phyloP scores from a whole-genome alignment of 2,113 vertebrate species.

The Lepisosteus osseus region DNA sequence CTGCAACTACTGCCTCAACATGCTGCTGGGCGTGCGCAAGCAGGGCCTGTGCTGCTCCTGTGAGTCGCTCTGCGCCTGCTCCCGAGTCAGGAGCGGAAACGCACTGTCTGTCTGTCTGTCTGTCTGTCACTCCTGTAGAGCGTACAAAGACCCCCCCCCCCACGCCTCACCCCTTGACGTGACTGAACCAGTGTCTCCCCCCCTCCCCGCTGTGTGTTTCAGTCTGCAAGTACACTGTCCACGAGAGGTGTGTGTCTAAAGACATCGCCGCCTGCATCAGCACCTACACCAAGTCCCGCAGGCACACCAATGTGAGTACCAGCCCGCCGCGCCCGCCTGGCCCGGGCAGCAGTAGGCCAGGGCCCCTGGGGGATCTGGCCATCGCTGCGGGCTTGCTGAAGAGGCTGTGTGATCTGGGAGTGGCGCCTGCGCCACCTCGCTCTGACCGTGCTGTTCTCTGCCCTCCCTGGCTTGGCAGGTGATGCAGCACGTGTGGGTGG shows the following conservation, averaged over 20 bases:
- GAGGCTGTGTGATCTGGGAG: no score
- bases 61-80: slow-evolving; percentile 56
- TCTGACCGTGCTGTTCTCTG: no score
- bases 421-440: no score
- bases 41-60: slow-evolving; percentile 91
- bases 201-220: slow-evolving; percentile 18
- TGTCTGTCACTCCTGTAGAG: neutral
- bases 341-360: neutral
- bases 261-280: slow-evolving; percentile 87
- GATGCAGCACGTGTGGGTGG: slow-evolving; percentile 94
- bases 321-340: no score
- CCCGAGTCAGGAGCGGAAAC: no score
- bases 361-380: no score
- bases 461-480: slow-evolving; percentile 57
- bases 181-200: neutral
- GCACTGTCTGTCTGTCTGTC: neutral
- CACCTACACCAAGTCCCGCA: slow-evolving; percentile 85
- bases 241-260: slow-evolving; percentile 89
- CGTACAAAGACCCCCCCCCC: neutral
- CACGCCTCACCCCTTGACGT: neutral
- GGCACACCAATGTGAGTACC: slow-evolving; percentile 75
- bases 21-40: slow-evolving; percentile 89
- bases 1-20: slow-evolving; percentile 90
- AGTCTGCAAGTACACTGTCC: slow-evolving; percentile 96
- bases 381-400: no score